These are phyloP conservation scores for Drosophila putrida DNA, from an alignment of 2,888 invertebrate species.

Conservation along the genomic window DNA sequence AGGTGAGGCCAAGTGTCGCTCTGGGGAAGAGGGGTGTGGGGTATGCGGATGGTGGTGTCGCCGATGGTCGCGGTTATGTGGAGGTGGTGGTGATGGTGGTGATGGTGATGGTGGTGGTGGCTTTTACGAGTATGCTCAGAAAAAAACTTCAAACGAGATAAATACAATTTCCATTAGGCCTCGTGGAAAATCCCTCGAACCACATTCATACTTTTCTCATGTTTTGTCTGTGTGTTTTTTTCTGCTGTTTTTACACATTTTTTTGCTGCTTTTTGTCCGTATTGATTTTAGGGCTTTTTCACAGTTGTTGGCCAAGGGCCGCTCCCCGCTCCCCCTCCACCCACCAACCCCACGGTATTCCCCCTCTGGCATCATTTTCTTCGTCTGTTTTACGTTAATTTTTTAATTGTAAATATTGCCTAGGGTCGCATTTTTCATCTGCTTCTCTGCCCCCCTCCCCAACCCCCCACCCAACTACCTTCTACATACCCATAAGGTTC, in stretches of 20 bases:
- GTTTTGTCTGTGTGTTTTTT: constrained; percentile 46
- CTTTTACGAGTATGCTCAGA: constrained; percentile 46
- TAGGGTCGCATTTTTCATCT: constrained; percentile 78
- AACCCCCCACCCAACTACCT: constrained; percentile 1
- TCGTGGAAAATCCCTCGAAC: constrained; percentile 72
- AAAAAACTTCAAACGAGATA: constrained; percentile 77
- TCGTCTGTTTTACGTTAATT: constrained; percentile 80
- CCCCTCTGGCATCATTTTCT: constrained; percentile 34
- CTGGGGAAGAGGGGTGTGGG: constrained; percentile 9
- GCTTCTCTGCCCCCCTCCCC: constrained; percentile 29
- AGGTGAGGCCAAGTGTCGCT: constrained; percentile 76
- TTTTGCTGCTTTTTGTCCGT: constrained; percentile 55
- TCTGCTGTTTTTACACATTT: constrained; percentile 26
- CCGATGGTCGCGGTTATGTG: constrained; percentile 23
- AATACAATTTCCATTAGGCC: constrained; percentile 80
- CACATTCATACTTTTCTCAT: constrained; percentile 73
- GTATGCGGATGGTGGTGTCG: constrained; percentile 27
- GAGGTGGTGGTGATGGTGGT: constrained; percentile 43
- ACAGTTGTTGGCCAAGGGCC: constrained; percentile 61
- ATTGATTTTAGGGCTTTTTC: constrained; percentile 79
- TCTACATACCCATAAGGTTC: constrained; percentile 63
- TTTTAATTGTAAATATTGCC: constrained; percentile 82
- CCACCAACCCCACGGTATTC: not conserved
- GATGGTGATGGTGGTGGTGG: constrained; percentile 45
- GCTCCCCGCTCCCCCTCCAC: not conserved